A percentile compares a stretch with the other conserved stretches of the same genome.
phyloP scores from a whole-genome alignment of 37 sponge, comb jelly and placozoan species.

The Spongilla lacustris region DNA sequence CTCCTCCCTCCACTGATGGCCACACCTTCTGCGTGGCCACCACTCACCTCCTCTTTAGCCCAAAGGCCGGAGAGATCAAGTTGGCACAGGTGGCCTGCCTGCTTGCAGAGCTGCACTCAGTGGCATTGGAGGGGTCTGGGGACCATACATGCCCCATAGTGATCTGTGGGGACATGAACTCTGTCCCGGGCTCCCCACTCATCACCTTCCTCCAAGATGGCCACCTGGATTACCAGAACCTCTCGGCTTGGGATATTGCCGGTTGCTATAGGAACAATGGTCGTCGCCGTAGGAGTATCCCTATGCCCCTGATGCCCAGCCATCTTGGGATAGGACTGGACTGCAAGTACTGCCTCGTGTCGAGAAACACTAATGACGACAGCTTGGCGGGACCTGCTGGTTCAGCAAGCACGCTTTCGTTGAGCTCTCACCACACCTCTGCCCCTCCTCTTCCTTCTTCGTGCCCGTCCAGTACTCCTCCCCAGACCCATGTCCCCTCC shows the following conservation, averaged over 20 bases:
- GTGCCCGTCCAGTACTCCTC: not conserved
- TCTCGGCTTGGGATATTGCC: slow-evolving; percentile 64
- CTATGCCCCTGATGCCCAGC: slow-evolving; percentile 69
- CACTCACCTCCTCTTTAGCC: slow-evolving; percentile 96
- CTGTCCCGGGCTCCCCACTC: slow-evolving; percentile 74
- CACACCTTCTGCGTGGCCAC: slow-evolving; percentile 84
- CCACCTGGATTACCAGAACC: slow-evolving; percentile 68
- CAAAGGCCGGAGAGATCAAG: slow-evolving; percentile 96
- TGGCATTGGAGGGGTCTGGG: slow-evolving; percentile 30
- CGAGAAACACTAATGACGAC: not conserved
- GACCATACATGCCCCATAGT: slow-evolving; percentile 43
- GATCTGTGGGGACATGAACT: slow-evolving; percentile 92
- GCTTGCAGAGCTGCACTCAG: slow-evolving; percentile 78
- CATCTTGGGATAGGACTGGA: slow-evolving; percentile 43
- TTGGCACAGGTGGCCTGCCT: slow-evolving; percentile 87
- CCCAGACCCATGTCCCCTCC: not conserved
- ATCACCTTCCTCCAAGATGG: slow-evolving; percentile 66
- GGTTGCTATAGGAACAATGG: slow-evolving; percentile 40
- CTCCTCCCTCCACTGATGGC: too few relatives aligned
- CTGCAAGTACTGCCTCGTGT: slow-evolving; percentile 45
- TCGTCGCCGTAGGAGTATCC: slow-evolving; percentile 15
- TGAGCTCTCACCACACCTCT: not conserved
- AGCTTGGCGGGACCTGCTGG: not conserved
- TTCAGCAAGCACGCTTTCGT: not conserved
- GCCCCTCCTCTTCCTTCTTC: not conserved